Base-by-base conservation (phyloP, 2,797 vertebrate genomes). In the Darevskia nairensis region DNA sequence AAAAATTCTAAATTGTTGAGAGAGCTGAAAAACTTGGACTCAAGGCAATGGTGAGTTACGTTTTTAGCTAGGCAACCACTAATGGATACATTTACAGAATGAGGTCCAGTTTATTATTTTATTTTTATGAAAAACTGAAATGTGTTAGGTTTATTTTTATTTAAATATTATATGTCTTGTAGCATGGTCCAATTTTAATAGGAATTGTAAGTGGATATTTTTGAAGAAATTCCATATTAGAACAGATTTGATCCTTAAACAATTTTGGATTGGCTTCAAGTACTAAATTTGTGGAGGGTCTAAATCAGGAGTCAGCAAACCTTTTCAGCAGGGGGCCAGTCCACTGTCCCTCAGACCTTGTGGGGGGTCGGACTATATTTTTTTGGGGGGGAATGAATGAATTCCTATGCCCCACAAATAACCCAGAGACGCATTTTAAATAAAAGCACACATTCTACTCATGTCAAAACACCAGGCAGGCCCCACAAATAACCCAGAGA, bases 1-100 rank as follows among this genome's bases (percentile, higher is more conserved):
- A 99, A 99, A 97, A 99, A 99, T 93, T 98, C 98, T 50, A 99
- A 99, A 96, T 97, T 99, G 85, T 95, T 99, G 94, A 97, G 99
- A 94, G 99, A 99, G 89, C 96, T 99, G 93, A 99, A 99, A 97
- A 99, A 99, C 96, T 96, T 99, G 97, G 99, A 99, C 94, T 99
- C 99, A 46, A 98, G 99, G 83, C 99, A 99, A 69, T 99, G 99
- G 99, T 99, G 98, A 95, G 97, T 96, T 29, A 79, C 64, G 78
- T 46, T 86, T 74, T 50, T 8, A 85, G 3, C 13, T 74, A 19
- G 3, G 6, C 25, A 10, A 0, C 0, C 25, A 79, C 0, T 23
- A 78, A 68, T 29, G 13, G 59, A 80, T 0, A 0, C 0, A 0
- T 91, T 93, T 89, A 64, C 7, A 10, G 4, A 76, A 69, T 82